These are phyloP conservation scores for Philonicus albiceps DNA, from an alignment of 2,888 invertebrate genomes.

Conservation along the genomic window DNA sequence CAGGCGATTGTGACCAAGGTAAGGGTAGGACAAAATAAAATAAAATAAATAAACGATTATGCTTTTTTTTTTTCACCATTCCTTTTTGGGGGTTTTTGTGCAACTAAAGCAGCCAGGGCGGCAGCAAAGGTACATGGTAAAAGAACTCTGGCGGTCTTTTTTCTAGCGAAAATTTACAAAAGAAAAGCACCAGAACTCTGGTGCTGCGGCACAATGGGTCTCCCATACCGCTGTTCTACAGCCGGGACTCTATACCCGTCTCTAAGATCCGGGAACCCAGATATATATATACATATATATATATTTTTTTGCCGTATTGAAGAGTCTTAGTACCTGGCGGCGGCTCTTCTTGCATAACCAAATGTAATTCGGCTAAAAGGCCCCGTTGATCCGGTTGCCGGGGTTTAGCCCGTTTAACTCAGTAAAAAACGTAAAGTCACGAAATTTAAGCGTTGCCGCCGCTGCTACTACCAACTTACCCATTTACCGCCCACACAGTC, in stretches of 20 bases:
- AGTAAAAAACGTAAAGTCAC: slow-evolving; percentile 17
- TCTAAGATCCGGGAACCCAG: background rate
- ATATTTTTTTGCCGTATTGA: background rate
- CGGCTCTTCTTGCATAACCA: slow-evolving; percentile 1
- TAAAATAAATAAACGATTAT: background rate
- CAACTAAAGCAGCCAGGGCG: background rate
- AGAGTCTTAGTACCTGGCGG: background rate
- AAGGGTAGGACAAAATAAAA: background rate
- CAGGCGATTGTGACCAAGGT: background rate
- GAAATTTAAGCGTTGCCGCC: slow-evolving; percentile 6
- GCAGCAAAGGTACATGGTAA: background rate
- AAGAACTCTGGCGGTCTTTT: background rate
- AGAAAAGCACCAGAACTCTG: background rate
- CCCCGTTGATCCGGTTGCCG: background rate
- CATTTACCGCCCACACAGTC: background rate
- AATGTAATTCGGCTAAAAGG: slow-evolving; percentile 12
- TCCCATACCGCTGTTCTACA: background rate
- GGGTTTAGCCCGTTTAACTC: background rate
- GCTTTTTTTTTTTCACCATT: background rate
- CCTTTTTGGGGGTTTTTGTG: background rate
- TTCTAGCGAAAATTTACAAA: slow-evolving; percentile 8
- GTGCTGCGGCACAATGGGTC: background rate
- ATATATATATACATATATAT: too few relatives aligned
- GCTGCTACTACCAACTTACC: background rate
- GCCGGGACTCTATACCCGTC: background rate